phyloP scores from a whole-genome alignment of 2,797 vertebrate species.

The Danio choprae region DNA sequence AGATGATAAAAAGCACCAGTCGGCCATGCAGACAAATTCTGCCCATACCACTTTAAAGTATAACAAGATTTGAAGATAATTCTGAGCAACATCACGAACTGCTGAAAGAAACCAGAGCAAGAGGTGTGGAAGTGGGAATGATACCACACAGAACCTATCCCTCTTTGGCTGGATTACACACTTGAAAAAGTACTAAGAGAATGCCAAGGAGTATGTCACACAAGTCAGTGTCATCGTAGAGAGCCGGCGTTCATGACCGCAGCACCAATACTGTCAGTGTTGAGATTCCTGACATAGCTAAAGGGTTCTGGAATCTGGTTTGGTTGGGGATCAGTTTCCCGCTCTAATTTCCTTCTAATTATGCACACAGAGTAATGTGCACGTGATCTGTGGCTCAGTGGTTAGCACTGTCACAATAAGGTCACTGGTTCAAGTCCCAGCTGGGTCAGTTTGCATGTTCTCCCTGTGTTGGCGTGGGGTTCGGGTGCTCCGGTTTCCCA shows the following conservation, averaged over 20 bases:
- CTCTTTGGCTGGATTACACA: slow-evolving; percentile 52
- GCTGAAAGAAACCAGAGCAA: slow-evolving; percentile 28
- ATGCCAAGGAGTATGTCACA: slow-evolving; percentile 52
- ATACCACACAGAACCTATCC: slow-evolving; percentile 47
- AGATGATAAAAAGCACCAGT: slow-evolving; percentile 33
- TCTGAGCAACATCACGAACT: background rate
- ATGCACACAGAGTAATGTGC: background rate
- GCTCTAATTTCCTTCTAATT: slow-evolving; percentile 12
- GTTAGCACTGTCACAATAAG: too few species aligned
- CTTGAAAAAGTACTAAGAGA: slow-evolving; percentile 53
- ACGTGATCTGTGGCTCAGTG: too few species aligned
- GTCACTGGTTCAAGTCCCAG: too few species aligned
- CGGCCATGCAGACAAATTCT: slow-evolving; percentile 21
- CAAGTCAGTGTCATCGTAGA: slow-evolving; percentile 9
- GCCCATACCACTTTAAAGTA: slow-evolving; percentile 1
- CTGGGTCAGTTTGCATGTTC: too few species aligned
- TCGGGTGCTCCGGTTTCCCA: too few species aligned
- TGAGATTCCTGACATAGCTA: slow-evolving; percentile 53
- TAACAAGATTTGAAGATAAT: slow-evolving; percentile 14
- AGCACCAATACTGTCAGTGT: slow-evolving; percentile 26
- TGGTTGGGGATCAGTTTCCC: slow-evolving; percentile 38
- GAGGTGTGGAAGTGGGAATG: slow-evolving; percentile 40
- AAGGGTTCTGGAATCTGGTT: slow-evolving; percentile 22
- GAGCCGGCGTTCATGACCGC: background rate
- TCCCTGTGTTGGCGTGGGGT: too few species aligned